Evolutionary conservation across 2,797 vertebrate genomes (phyloP).

Genomic region (Lerista edwardsae): DNA sequence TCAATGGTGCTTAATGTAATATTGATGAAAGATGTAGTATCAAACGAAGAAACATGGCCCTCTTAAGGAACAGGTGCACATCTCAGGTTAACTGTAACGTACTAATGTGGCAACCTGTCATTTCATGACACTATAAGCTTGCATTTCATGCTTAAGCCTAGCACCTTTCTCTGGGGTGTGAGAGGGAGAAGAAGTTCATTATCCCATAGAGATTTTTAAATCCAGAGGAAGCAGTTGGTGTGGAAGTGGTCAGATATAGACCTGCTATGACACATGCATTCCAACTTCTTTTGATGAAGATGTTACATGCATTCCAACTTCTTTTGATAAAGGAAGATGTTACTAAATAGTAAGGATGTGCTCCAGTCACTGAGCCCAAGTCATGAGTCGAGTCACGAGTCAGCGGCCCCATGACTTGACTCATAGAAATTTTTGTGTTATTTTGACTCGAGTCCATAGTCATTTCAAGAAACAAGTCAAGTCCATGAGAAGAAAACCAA

Average conservation of each 20-base stretch:
- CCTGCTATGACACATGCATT: not conserved
- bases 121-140: not conserved
- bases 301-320: not conserved
- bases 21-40: slow-evolving; percentile 13
- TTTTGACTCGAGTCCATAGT: too few relatives aligned
- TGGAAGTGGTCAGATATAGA: not conserved
- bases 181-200: not conserved
- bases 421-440: too few relatives aligned
- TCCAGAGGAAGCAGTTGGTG: not conserved
- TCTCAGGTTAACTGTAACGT: not conserved
- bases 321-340: not conserved
- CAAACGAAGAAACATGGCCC: not conserved
- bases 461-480: too few relatives aligned
- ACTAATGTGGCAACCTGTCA: not conserved
- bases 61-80: not conserved
- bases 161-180: not conserved
- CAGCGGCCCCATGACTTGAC: too few relatives aligned
- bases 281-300: not conserved
- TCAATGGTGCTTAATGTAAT: slow-evolving; percentile 11
- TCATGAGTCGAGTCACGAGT: too few relatives aligned
- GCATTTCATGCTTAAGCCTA: not conserved
- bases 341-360: too few relatives aligned
- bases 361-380: too few relatives aligned
- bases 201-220: not conserved
- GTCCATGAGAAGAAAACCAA: too few relatives aligned